Evolutionary conservation across 2,797 vertebrate genomes (phyloP).

Genomic region (Rallus crepitans): DNA sequence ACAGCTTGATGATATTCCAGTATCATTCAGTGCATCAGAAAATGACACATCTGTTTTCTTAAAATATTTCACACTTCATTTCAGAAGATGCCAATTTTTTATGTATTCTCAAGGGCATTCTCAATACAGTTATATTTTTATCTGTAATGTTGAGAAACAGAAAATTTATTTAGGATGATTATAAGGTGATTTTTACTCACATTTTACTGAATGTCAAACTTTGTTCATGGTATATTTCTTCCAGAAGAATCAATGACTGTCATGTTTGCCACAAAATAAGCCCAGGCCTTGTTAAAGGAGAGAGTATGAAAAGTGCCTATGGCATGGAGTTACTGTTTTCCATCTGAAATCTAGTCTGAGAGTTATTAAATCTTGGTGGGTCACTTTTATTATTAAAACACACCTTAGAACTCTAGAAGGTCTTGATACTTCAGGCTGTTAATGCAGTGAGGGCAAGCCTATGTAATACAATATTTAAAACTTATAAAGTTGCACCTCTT

Average conservation of each 20-base stretch:
- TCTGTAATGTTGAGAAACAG: not conserved
- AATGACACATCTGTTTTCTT: constrained; percentile 1
- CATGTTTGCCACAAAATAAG: not conserved
- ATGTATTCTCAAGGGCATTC: not conserved
- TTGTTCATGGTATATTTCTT: not conserved
- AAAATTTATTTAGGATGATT: constrained; percentile 16
- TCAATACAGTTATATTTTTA: not conserved
- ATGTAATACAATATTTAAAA: constrained; percentile 4
- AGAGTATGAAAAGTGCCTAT: not conserved
- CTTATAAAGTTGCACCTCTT: not conserved
- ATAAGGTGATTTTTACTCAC: not conserved
- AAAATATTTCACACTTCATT: constrained; percentile 23
- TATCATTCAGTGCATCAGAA: not conserved
- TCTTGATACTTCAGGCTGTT: not conserved
- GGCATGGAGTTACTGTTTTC: not conserved
- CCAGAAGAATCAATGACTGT: not conserved
- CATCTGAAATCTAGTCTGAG: not conserved
- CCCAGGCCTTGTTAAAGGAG: not conserved
- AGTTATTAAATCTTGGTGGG: not conserved
- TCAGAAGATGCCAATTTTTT: not conserved
- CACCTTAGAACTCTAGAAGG: not conserved
- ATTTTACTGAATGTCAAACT: not conserved
- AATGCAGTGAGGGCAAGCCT: not conserved
- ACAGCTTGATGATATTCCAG: not conserved
- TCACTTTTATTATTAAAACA: not conserved